Evolutionary conservation across 2,797 vertebrate genomes (phyloP), one percentile per base, ranked within the genome.

Genomic region (Kryptopterus vitreolus): DNA sequence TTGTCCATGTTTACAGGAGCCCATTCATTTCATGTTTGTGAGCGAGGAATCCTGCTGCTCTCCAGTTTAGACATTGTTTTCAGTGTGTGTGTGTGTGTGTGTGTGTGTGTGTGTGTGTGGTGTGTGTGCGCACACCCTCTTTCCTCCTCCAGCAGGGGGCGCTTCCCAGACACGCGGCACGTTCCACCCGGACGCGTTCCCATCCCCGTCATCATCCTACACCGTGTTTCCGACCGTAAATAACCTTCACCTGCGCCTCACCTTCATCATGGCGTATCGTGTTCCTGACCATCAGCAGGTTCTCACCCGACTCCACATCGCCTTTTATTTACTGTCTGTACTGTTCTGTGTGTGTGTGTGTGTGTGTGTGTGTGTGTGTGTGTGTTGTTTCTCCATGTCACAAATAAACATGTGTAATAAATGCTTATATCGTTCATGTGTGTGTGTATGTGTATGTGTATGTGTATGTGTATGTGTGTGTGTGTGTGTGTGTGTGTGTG

Each of bases 321-420:
- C 43, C 38, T 43, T 11, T 6, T 11, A 12, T 70, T 71, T 33
- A 20, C 11, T 79, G 65, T 80, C 12, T 38, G 31, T 75, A n/a
- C 22, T 58, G 57, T 0, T 29, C 9, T 53, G 55, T 65, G 38
- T n/a, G n/a, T n/a, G n/a, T n/a, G n/a, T n/a, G n/a, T n/a, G n/a
- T n/a, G n/a, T n/a, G n/a, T n/a, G n/a, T n/a, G n/a, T n/a, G n/a
- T n/a, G n/a, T n/a, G n/a, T n/a, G n/a, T n/a, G n/a, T n/a, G n/a
- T 53, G 43, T 43, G 7, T 43, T 10, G 1, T 7, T 43, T 43
- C 38, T 22, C 33, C 29, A 31, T 65, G 69, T 66, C 63, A 58
- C 63, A 82, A n/a, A 86, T 86, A 80, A 82, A 82, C 29, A 38
- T 63, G 84, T 29, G 15, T 53, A 29, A 43, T 52, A 65, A 35